Conservation (phyloP, 2,888 invertebrate species). For the Epinotia bilunana region DNA sequence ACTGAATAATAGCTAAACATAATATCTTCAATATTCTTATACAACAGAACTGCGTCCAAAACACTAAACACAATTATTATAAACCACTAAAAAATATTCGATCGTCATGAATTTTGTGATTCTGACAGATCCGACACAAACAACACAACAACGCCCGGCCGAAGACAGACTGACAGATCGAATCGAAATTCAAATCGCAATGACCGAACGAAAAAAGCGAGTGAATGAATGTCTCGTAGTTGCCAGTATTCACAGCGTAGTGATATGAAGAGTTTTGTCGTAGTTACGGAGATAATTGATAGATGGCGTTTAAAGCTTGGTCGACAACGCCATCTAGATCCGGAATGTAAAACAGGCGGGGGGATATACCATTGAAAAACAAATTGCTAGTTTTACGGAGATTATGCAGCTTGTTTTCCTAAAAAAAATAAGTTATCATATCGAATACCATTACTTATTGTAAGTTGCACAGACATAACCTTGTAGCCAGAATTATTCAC, state of each 20-base stretch:
- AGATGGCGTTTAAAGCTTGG: constrained; percentile 26
- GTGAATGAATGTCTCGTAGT: constrained; percentile 55
- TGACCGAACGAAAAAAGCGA: constrained; percentile 53
- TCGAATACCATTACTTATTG: background rate
- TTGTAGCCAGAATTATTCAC: no score
- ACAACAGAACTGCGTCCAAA: constrained; percentile 53
- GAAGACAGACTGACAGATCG: constrained; percentile 43
- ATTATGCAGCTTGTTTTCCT: no score
- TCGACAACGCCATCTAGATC: constrained; percentile 46
- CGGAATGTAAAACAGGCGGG: background rate
- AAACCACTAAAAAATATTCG: constrained; percentile 37
- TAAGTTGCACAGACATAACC: no score
- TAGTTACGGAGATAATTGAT: constrained; percentile 1
- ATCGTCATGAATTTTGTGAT: constrained; percentile 46
- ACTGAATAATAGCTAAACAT: constrained; percentile 46
- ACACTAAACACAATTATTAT: constrained; percentile 32
- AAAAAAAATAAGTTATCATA: background rate
- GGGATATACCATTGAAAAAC: constrained; percentile 9
- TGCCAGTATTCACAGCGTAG: constrained; percentile 23
- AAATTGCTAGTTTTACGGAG: background rate
- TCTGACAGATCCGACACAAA: constrained; percentile 51
- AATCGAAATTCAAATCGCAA: constrained; percentile 42
- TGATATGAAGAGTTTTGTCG: background rate
- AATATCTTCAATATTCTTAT: constrained; percentile 51
- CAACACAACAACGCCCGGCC: constrained; percentile 53